Evolutionary conservation across 1,140 invertebrate genomes (phyloP).

Genomic region (Sarcophaga bullata): DNA sequence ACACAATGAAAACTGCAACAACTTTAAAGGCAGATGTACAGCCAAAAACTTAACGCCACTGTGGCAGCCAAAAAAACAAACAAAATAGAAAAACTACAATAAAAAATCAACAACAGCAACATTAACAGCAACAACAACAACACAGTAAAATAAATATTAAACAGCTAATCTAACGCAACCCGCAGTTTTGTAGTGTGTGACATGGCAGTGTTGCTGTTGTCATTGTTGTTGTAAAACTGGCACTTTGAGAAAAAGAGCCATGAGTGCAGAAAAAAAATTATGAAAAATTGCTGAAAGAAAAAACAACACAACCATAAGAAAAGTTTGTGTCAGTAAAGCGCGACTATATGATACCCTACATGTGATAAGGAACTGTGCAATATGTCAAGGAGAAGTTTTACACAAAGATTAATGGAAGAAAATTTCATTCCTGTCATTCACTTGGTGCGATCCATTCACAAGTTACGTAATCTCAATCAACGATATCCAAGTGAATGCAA

Average conservation of each 20-base stretch:
- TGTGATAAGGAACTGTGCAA: too few relatives aligned
- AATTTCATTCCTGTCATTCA: constrained; percentile 1
- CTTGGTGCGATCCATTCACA: neutral
- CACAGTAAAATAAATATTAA: neutral
- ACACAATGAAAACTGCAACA: neutral
- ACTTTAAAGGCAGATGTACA: constrained; percentile 7
- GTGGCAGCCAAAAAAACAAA: neutral
- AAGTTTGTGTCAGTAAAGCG: too few relatives aligned
- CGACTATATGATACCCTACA: too few relatives aligned
- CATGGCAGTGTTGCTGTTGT: neutral
- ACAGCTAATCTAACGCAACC: constrained; percentile 13
- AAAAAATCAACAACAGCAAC: too few relatives aligned
- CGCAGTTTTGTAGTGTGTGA: neutral
- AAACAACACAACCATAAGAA: neutral
- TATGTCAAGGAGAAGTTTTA: too few relatives aligned
- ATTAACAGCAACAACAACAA: too few relatives aligned
- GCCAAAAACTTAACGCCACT: constrained; percentile 13
- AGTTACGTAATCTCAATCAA: too few relatives aligned
- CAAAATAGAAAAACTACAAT: too few relatives aligned
- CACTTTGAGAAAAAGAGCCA: neutral
- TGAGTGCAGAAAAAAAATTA: neutral
- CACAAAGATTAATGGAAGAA: neutral
- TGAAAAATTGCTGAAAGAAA: neutral
- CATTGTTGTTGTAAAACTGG: neutral
- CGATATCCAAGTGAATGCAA: too few relatives aligned